Evolutionary conservation across 2,888 invertebrate genomes (phyloP).

Genomic region (Petrolisthes cinctipes): DNA sequence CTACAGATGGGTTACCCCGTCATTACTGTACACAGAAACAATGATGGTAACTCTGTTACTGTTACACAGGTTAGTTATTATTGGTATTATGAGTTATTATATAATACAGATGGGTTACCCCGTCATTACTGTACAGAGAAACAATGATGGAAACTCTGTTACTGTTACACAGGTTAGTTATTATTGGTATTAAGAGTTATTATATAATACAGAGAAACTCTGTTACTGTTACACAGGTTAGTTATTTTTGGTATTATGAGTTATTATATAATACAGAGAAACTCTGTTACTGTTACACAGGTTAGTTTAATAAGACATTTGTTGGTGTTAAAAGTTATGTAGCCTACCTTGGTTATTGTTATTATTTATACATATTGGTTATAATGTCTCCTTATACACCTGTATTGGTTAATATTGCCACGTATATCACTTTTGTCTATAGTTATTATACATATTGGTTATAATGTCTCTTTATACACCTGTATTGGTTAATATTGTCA

Average conservation of each 20-base stretch:
- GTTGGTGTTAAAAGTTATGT: too few relatives aligned
- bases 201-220: slow-evolving; percentile 70
- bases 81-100: slow-evolving; percentile 78
- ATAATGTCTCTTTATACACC: slow-evolving; percentile 69
- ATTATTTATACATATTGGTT: slow-evolving; percentile 73
- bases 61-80: slow-evolving; percentile 76
- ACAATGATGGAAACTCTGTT: slow-evolving; percentile 75
- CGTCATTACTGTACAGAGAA: slow-evolving; percentile 76
- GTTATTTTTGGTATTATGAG: slow-evolving; percentile 69
- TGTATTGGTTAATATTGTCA: too few relatives aligned
- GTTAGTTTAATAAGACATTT: slow-evolving; percentile 69
- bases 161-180: slow-evolving; percentile 76
- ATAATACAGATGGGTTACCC: slow-evolving; percentile 84
- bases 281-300: slow-evolving; percentile 77
- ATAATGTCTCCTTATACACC: slow-evolving; percentile 69
- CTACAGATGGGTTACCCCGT: slow-evolving; percentile 83
- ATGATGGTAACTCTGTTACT: slow-evolving; percentile 74
- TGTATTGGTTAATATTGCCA: too few relatives aligned
- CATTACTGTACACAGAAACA: slow-evolving; percentile 76
- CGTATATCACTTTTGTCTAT: too few relatives aligned
- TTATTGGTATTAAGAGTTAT: too few relatives aligned
- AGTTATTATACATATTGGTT: slow-evolving; percentile 70
- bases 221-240: slow-evolving; percentile 77
- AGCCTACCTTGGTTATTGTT: slow-evolving; percentile 72
- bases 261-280: slow-evolving; percentile 74